Evolutionary conservation across 1,140 invertebrate genomes (phyloP).

Genomic region (Orussus abietinus): DNA sequence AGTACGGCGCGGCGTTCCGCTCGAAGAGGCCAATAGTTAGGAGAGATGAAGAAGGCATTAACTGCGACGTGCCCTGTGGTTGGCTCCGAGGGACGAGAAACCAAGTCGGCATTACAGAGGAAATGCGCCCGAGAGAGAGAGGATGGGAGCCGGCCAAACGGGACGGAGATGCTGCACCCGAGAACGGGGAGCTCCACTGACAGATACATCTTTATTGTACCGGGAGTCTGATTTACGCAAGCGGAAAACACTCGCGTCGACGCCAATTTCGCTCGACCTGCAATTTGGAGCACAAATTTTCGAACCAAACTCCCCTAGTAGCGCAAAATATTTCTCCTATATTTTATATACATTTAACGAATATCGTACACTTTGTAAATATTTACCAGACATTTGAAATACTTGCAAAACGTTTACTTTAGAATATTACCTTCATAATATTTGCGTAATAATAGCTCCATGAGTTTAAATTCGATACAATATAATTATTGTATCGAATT

Average conservation of each 20-base stretch:
- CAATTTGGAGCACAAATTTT: not conserved
- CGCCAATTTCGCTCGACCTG: not conserved
- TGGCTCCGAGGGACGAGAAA: constrained; percentile 16
- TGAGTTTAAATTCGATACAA: no score
- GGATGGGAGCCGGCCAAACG: constrained; percentile 14
- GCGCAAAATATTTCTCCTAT: no score
- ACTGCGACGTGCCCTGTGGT: constrained; percentile 24
- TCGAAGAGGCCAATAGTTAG: constrained; percentile 26
- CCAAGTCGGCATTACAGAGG: constrained; percentile 19
- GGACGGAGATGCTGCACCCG: constrained; percentile 11
- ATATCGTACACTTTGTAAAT: no score
- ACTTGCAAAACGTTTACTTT: no score
- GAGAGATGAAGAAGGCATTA: constrained; percentile 27
- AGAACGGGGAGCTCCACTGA: constrained; percentile 25
- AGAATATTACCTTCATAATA: no score
- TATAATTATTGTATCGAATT: no score
- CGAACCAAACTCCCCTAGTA: no score
- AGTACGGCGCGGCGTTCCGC: no score
- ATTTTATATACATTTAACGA: no score
- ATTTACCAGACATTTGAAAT: no score
- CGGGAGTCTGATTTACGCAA: constrained; percentile 25
- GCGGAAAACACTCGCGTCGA: constrained; percentile 14
- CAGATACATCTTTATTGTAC: constrained; percentile 39
- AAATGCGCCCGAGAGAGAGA: constrained; percentile 20
- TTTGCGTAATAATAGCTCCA: no score